Percentiles rank a stretch among this genome's conserved stretches.
Evolutionary conservation across 2,797 vertebrate species (phyloP).

Genomic region (Hypotaenidia okinawae): DNA sequence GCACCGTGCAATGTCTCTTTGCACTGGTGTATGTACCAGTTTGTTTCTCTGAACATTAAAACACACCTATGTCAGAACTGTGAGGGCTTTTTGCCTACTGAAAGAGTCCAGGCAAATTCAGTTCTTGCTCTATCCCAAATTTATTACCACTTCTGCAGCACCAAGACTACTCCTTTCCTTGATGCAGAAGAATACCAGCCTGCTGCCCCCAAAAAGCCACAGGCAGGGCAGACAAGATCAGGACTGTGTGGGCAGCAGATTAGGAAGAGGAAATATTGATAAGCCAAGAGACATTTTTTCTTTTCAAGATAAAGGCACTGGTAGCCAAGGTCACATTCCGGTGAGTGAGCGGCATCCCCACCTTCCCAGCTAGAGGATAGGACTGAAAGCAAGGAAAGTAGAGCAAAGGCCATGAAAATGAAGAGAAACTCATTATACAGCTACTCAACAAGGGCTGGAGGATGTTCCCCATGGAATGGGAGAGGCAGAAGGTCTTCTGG

Average conservation of each 20-base stretch:
- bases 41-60: too few species aligned
- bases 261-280: background rate
- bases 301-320: background rate
- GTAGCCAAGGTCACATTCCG: background rate
- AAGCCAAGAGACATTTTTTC: background rate
- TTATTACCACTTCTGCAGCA: background rate
- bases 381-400: background rate
- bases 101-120: background rate
- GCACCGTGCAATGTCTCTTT: fast-evolving
- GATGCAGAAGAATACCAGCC: fast-evolving
- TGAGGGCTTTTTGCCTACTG: background rate
- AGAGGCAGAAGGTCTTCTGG: background rate
- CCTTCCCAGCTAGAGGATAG: background rate
- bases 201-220: background rate
- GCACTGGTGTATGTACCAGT: fast-evolving
- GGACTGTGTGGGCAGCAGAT: background rate
- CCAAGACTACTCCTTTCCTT: too few species aligned
- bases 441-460: background rate
- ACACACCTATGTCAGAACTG: background rate
- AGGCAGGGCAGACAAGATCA: background rate
- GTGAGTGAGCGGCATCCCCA: background rate
- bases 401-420: background rate
- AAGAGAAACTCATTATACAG: background rate
- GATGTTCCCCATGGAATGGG: background rate
- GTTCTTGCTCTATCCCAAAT: background rate